Evolutionary conservation across 2,888 invertebrate species (phyloP).

Genomic region (Sycophila texana): DNA sequence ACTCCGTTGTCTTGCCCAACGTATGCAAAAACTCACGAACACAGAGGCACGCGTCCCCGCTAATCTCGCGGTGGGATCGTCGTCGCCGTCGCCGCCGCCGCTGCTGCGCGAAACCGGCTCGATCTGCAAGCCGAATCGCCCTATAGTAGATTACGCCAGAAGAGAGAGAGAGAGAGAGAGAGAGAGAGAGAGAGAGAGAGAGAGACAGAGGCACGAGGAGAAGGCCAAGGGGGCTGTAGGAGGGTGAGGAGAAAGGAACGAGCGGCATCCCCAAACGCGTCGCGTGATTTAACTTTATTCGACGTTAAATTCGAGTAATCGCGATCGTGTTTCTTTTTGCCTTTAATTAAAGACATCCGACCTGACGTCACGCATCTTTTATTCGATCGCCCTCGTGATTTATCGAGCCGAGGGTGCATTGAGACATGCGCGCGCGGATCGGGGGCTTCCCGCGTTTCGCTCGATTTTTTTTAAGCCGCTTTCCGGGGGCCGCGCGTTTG

Average conservation of each 20-base stretch:
- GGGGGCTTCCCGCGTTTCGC: not conserved
- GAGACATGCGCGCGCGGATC: constrained; percentile 1
- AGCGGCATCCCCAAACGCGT: constrained; percentile 40
- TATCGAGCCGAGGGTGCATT: constrained; percentile 40
- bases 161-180: not conserved
- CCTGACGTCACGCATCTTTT: constrained; percentile 49
- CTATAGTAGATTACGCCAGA: not conserved
- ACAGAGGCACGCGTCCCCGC: constrained; percentile 1
- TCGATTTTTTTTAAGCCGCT: constrained; percentile 5
- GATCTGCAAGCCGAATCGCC: constrained; percentile 5
- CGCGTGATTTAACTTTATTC: constrained; percentile 55
- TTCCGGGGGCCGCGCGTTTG: constrained; percentile 18
- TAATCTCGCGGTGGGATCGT: constrained; percentile 54
- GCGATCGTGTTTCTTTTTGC: constrained; percentile 53
- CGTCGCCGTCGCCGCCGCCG: constrained; percentile 26
- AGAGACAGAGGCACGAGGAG: not conserved
- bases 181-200: not conserved
- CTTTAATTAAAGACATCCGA: constrained; percentile 56
- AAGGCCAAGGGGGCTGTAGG: not conserved
- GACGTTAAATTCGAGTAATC: constrained; percentile 57
- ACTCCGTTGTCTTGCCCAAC: not conserved
- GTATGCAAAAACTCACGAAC: not conserved
- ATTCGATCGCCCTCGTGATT: constrained; percentile 46
- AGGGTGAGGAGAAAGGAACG: not conserved
- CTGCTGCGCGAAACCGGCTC: constrained; percentile 36